Conservation (phyloP, 1,140 invertebrate genomes). For the Drosophila paulistorum region DNA sequence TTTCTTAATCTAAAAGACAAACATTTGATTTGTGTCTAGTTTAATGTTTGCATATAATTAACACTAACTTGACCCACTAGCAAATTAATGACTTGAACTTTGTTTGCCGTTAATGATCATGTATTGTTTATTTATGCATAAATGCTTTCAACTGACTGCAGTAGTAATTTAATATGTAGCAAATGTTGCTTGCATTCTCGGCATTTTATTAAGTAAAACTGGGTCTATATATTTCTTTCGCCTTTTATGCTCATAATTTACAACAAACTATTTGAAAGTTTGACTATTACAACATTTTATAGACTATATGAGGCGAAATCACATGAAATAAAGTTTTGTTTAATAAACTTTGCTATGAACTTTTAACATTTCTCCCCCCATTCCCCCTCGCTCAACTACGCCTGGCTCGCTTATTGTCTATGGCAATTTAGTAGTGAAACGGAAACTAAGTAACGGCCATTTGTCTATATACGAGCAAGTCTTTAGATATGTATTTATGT, state of each 20-base stretch:
- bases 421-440: constrained; percentile 44
- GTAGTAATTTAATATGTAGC: too few species aligned
- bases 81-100: too few species aligned
- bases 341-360: constrained; percentile 39
- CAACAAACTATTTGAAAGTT: constrained; percentile 25
- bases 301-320: constrained; percentile 36
- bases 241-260: constrained; percentile 11
- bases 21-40: too few species aligned
- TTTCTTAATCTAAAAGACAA: too few species aligned
- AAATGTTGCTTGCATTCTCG: too few species aligned
- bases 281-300: constrained; percentile 24
- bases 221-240: neutral
- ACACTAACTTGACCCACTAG: too few species aligned
- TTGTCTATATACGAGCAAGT: constrained; percentile 42
- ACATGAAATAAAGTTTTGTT: constrained; percentile 57
- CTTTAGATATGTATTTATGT: constrained; percentile 35
- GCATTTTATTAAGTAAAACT: neutral
- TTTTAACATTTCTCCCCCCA: constrained; percentile 22
- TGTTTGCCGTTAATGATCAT: too few species aligned
- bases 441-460: constrained; percentile 71
- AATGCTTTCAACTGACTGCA: too few species aligned
- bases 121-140: too few species aligned
- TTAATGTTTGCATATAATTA: too few species aligned
- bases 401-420: constrained; percentile 27
- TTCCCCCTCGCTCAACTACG: neutral